Evolutionary conservation across 1,140 invertebrate species (phyloP), one percentile per base, ranked within the genome.

Genomic region (Pseudomyrmex sp.): DNA sequence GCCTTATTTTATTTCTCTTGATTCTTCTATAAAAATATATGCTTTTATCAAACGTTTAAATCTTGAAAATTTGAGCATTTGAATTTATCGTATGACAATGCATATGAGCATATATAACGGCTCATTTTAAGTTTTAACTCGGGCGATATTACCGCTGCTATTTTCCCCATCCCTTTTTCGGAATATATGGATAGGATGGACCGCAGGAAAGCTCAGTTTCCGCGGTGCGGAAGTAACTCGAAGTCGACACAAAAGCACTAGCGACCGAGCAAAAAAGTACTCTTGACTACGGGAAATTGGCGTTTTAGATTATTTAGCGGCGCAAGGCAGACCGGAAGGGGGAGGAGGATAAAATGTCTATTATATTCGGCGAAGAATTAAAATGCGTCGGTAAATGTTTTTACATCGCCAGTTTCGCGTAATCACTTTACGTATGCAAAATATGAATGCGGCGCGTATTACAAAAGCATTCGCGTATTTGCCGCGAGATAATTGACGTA

Each of bases 211-310:
- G 72, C 66, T 80, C 72, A 62, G 79, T 82, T 82, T 82, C 79
- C 79, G 70, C 52, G 69, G 23, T 82, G 69, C 79, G 69, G 79
- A 75, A 82, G 69, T 75, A 74, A 75, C 79, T 73, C 62, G 72
- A 82, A 82, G 58, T 82, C 79, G 59, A 59, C 79, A 82, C 79
- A 82, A 82, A 82, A 82, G 70, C 79, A 26, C 20, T 48, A 48
- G 69, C 79, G 35, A 74, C 76, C 76, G 59, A 82, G 70, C 79
- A 48, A 82, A 82, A 82, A 75, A 82, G 72, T 82, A 74, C 79
- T 63, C 72, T 75, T 62, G 48, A 58, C 70, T 62, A 75, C 70
- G 61, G 79, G 70, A 82, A 82, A 82, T 82, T 74, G 79, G 44
- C 79, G 58, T 82, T 82, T 75, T 73, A 58, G 79, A 82, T 75